These are phyloP conservation scores for Meloe dianella DNA, from an alignment of 2,888 invertebrate genomes.

Conservation along the genomic window DNA sequence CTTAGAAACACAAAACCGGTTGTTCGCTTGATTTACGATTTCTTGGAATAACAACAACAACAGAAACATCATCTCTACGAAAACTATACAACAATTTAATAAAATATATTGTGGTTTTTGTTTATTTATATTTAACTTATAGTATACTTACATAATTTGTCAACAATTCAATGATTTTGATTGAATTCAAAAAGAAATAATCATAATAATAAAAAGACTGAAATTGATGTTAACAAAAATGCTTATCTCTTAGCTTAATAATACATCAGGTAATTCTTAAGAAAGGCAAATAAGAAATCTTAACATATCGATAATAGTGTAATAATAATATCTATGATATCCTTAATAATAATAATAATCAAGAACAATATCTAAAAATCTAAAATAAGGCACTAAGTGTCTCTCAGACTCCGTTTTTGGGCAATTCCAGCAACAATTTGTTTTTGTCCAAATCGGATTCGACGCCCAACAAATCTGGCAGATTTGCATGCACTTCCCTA, in stretches of 20 bases:
- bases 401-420: not conserved
- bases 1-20: too few species aligned
- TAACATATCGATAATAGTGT: not conserved
- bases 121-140: constrained; percentile 25
- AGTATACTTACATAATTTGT: constrained; percentile 29
- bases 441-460: too few species aligned
- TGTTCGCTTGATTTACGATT: not conserved
- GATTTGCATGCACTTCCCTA: too few species aligned
- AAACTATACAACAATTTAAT: constrained; percentile 12
- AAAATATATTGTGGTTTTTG: constrained; percentile 30
- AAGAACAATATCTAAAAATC: not conserved
- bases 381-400: constrained; percentile 3
- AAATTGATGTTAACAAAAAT: constrained; percentile 23
- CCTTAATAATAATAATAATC: not conserved
- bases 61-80: not conserved
- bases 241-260: constrained; percentile 11
- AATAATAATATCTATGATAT: not conserved
- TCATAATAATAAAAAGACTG: constrained; percentile 19
- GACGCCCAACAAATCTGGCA: too few species aligned
- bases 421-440: too few species aligned
- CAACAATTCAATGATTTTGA: constrained; percentile 24
- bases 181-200: constrained; percentile 11
- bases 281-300: not conserved
- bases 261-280: constrained; percentile 31
- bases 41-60: not conserved